A percentile compares a stretch with the other conserved stretches of the same genome.
Conservation (phyloP, 2,113 vertebrate species). For the Scolopax mira region DNA sequence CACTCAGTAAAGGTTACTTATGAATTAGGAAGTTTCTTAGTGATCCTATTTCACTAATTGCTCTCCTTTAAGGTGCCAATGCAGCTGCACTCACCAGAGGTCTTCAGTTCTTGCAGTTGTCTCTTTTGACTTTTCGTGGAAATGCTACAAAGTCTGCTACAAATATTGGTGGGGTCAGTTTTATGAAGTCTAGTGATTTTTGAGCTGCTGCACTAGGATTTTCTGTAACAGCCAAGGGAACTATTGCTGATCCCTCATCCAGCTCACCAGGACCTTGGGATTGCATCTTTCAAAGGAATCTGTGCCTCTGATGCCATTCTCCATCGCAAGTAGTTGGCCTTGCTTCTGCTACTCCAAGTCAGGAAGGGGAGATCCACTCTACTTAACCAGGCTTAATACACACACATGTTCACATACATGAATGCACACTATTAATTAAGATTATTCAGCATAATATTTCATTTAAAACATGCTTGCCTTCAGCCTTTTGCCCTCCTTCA, state of each 20-base stretch:
- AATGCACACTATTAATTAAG: not conserved
- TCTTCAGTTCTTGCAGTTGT: not conserved
- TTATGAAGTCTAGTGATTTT: not conserved
- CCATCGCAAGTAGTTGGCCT: not conserved
- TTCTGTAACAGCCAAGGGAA: not conserved
- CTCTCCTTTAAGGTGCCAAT: not conserved
- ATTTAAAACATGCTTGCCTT: not conserved
- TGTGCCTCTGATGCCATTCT: not conserved
- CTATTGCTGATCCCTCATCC: not conserved
- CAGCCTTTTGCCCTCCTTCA: not conserved
- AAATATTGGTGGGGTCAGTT: not conserved
- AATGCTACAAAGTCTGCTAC: not conserved
- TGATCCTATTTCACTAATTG: not conserved
- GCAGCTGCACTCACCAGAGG: not conserved
- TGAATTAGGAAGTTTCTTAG: not conserved
- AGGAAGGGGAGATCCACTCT: not conserved
- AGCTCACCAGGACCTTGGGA: not conserved
- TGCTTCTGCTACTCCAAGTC: not conserved
- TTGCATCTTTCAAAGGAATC: not conserved
- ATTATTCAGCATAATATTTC: not conserved
- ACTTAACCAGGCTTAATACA: not conserved
- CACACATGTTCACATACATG: fast-evolving
- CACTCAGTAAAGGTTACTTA: not conserved
- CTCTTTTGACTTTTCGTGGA: not conserved
- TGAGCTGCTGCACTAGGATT: not conserved